phyloP scores from a whole-genome alignment of 2,113 vertebrate species.

The Oenanthe melanoleuca region DNA sequence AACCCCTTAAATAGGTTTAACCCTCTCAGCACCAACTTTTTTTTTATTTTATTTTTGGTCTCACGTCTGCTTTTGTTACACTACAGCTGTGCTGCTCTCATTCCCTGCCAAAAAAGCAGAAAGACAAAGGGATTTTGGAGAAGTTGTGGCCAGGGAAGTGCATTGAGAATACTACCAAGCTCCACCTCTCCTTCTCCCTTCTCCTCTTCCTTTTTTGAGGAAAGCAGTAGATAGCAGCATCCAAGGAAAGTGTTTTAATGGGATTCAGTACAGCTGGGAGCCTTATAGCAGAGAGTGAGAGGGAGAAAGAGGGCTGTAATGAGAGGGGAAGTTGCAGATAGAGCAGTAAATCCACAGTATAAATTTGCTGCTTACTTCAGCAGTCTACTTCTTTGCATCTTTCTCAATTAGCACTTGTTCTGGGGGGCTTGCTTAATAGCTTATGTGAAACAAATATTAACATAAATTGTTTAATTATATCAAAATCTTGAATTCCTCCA shows the following conservation, averaged over 20 bases:
- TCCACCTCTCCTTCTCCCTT: background rate
- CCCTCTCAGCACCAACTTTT: slow-evolving; percentile 59
- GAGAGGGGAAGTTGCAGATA: slow-evolving; percentile 38
- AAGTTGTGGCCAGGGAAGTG: slow-evolving; percentile 25
- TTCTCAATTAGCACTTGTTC: slow-evolving; percentile 73
- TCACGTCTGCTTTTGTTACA: slow-evolving; percentile 41
- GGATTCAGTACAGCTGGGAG: slow-evolving; percentile 52
- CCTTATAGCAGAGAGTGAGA: slow-evolving; percentile 13
- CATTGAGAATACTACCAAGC: background rate
- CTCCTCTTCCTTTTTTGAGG: slow-evolving; percentile 16
- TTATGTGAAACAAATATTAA: slow-evolving; percentile 79
- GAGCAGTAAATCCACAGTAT: slow-evolving; percentile 52
- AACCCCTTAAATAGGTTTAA: slow-evolving; percentile 80
- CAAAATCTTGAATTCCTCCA: slow-evolving; percentile 74
- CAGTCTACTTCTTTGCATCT: slow-evolving; percentile 61
- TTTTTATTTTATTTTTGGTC: background rate
- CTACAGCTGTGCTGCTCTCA: slow-evolving; percentile 29
- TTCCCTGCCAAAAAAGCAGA: slow-evolving; percentile 46
- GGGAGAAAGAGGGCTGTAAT: background rate
- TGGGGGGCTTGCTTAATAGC: slow-evolving; percentile 71
- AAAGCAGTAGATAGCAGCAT: slow-evolving; percentile 22
- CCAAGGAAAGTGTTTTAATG: slow-evolving; percentile 49
- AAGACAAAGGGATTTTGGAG: slow-evolving; percentile 43
- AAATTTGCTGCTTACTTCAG: slow-evolving; percentile 57
- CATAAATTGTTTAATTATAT: slow-evolving; percentile 78